Evolutionary conservation across 2,888 invertebrate genomes (phyloP), one percentile per base, ranked within the genome.

Genomic region (Aquatica leii): DNA sequence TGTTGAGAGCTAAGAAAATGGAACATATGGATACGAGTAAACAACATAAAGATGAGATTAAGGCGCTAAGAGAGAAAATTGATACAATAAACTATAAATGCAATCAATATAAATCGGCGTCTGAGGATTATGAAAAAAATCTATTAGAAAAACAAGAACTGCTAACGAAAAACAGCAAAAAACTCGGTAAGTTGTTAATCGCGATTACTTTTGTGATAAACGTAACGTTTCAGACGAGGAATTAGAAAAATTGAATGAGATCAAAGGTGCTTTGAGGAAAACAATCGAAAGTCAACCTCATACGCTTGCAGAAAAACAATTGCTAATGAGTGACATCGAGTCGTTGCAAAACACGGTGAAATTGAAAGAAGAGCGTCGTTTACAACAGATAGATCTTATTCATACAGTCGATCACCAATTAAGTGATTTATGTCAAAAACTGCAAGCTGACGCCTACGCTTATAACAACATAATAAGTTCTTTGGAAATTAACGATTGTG

Each of bases 191-290:
- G 41, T 43, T 8, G n/a, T n/a, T n/a, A n/a, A n/a, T 43, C n/a
- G 40, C 40, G 1, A 14, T 14, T 43, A 17, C 17, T 15, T 43
- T 17, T 17, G 49, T 18, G 5, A 12, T 46, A 46, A n/a, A n/a
- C n/a, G n/a, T 12, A 18, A n/a, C 8, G 3, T 58, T 53, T 15
- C 41, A 63, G 63, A 59, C 50, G 37, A 51, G 6, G 58, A 64
- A 52, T 35, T 64, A 14, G 6, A 14, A 4, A 21, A 34, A 11
- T 15, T 46, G 11, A 3, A 18, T 8, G 31, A 43, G 24, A 12
- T n/a, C 2, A 49, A 51, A 46, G 46, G 51, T 11, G 11, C 46
- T 17, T 14, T 64, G 12, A 59, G 55, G 40, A 8, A 12, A 12
- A 14, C 17, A 1, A 24, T 64, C 24, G 51, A 15, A n/a, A 9